phyloP scores from a whole-genome alignment of 2,797 vertebrate species.

The Toxotes lorentzi region DNA sequence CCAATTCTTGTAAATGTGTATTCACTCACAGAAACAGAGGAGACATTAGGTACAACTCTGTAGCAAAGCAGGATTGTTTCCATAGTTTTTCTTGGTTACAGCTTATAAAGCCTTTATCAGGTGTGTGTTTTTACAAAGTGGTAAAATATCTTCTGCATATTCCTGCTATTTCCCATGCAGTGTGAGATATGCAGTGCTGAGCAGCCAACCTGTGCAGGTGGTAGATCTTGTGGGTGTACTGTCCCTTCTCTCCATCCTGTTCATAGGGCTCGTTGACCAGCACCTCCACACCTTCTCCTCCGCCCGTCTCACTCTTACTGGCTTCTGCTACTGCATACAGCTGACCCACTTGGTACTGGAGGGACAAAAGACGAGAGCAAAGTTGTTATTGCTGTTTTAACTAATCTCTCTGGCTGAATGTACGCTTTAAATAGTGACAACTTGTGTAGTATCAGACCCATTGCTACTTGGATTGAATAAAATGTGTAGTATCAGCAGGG shows the following conservation, averaged over 20 bases:
- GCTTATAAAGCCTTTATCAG: not conserved
- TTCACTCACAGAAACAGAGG: not conserved
- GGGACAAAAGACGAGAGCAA: not conserved
- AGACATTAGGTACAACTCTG: not conserved
- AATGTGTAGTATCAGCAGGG: not conserved
- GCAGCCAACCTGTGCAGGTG: slow-evolving; percentile 91
- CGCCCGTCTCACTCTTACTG: slow-evolving; percentile 97
- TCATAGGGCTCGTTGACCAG: slow-evolving; percentile 93
- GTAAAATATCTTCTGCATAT: not conserved
- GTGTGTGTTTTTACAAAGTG: not conserved
- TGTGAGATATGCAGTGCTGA: not conserved
- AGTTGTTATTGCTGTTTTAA: not conserved
- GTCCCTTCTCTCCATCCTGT: slow-evolving; percentile 92
- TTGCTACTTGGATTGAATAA: not conserved
- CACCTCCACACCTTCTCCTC: slow-evolving; percentile 97
- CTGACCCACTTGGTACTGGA: slow-evolving; percentile 96
- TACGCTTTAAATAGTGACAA: not conserved
- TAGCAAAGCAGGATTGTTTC: too few relatives aligned
- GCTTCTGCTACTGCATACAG: slow-evolving; percentile 96
- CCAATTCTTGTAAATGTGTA: not conserved
- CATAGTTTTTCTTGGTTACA: not conserved
- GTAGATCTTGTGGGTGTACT: slow-evolving; percentile 99
- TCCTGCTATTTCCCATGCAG: not conserved
- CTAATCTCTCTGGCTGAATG: not conserved
- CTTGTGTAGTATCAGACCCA: too few relatives aligned